These are phyloP conservation scores for Drosophila pseudotakahashii DNA, from an alignment of 2,888 invertebrate species.

Conservation along the genomic window DNA sequence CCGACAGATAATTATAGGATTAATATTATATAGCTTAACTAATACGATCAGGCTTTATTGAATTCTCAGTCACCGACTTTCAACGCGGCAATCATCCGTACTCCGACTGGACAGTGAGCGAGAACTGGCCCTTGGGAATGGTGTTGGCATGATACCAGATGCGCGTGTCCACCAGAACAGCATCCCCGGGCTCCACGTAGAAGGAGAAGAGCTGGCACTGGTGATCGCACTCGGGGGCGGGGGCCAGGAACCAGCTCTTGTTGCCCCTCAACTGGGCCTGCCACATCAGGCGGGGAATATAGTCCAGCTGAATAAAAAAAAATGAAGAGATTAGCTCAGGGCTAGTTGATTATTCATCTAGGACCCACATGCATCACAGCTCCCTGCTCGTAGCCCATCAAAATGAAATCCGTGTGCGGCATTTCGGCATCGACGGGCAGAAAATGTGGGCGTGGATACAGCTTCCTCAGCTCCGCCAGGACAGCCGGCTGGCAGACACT, in stretches of 20 bases:
- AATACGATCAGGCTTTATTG: background rate
- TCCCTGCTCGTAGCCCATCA: constrained; percentile 95
- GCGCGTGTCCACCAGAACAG: constrained; percentile 94
- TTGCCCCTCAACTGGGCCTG: constrained; percentile 95
- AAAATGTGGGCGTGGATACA: constrained; percentile 93
- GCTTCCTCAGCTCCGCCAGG: constrained; percentile 88
- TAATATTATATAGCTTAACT: too few relatives aligned
- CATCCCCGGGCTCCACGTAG: constrained; percentile 93
- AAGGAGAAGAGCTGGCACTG: constrained; percentile 90
- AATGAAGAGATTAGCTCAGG: background rate
- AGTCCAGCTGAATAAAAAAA: constrained; percentile 89
- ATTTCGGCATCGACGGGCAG: constrained; percentile 95
- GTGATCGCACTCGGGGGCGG: constrained; percentile 94
- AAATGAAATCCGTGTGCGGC: constrained; percentile 94
- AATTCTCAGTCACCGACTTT: background rate
- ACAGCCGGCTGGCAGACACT: constrained; percentile 95
- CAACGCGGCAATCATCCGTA: constrained; percentile 88
- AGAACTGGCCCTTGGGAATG: constrained; percentile 92
- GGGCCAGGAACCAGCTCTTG: constrained; percentile 93
- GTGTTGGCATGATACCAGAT: constrained; percentile 96
- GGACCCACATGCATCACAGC: constrained; percentile 93
- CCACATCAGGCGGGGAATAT: constrained; percentile 96
- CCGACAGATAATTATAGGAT: background rate
- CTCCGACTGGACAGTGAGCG: constrained; percentile 95
- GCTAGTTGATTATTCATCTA: background rate